Conservation (phyloP, 2,888 invertebrate genomes). For the Andrena hattorfiana region DNA sequence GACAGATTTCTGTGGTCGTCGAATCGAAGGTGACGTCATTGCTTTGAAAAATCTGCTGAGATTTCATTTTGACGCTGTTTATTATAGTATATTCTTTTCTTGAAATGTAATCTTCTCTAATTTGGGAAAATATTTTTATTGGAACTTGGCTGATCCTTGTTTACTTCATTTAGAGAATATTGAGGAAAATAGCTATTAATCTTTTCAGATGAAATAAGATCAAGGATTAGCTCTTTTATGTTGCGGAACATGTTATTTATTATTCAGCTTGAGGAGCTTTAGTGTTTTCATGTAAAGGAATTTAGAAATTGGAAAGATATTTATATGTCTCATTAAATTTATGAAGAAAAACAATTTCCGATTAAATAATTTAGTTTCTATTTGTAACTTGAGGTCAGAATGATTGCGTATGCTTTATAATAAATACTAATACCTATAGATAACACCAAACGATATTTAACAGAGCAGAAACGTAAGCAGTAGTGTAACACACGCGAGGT, state of each 20-base stretch:
- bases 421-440: neutral
- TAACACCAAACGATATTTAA: neutral
- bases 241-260: too few relatives aligned
- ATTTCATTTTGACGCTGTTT: neutral
- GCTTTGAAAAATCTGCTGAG: neutral
- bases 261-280: too few relatives aligned
- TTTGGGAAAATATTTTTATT: too few relatives aligned
- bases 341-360: neutral
- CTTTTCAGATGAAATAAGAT: too few relatives aligned
- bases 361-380: neutral
- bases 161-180: too few relatives aligned
- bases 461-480: neutral
- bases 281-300: too few relatives aligned
- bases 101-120: neutral
- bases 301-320: too few relatives aligned
- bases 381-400: neutral
- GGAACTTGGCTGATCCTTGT: too few relatives aligned
- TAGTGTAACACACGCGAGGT: neutral
- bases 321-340: neutral
- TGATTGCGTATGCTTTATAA: neutral
- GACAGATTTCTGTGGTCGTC: constrained; percentile 41
- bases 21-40: neutral
- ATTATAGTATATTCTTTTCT: neutral
- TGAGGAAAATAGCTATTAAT: too few relatives aligned
- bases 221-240: too few relatives aligned